These are phyloP conservation scores for Aromia moschata DNA, from an alignment of 2,888 invertebrate species.

Conservation along the genomic window DNA sequence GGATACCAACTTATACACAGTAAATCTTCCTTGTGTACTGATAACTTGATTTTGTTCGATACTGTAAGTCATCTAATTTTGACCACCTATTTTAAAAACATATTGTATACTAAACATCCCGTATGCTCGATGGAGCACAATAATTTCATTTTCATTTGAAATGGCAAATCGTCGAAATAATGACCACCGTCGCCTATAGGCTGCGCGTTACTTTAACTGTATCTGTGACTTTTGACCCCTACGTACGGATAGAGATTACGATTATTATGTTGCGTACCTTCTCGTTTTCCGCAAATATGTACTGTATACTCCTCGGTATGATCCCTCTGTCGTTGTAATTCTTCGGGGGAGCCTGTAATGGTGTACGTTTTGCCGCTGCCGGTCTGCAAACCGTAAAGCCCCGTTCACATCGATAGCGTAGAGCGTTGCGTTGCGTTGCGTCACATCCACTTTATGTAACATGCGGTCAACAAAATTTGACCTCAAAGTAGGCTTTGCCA, in stretches of 20 bases:
- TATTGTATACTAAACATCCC: too few species aligned
- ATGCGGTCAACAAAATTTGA: too few species aligned
- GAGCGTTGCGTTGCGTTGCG: too few species aligned
- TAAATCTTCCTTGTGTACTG: too few species aligned
- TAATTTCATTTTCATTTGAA: too few species aligned
- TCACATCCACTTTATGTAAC: too few species aligned
- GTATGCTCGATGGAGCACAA: too few species aligned
- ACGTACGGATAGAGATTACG: slow-evolving; percentile 2
- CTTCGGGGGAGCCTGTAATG: slow-evolving; percentile 64
- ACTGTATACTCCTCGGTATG: slow-evolving; percentile 65
- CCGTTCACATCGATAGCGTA: background rate
- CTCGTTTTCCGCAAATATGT: slow-evolving; percentile 62
- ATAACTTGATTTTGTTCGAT: too few species aligned
- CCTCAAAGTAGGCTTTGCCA: too few species aligned
- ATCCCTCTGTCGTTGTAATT: slow-evolving; percentile 63
- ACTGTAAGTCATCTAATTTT: too few species aligned
- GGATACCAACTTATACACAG: too few species aligned
- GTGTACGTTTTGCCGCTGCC: slow-evolving; percentile 68
- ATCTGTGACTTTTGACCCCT: slow-evolving; percentile 9
- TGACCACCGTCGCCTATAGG: background rate
- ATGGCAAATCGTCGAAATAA: slow-evolving; percentile 17
- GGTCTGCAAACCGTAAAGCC: slow-evolving; percentile 57
- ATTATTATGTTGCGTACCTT: slow-evolving; percentile 48
- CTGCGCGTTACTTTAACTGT: slow-evolving; percentile 8
- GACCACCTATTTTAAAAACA: too few species aligned